phyloP scores from a whole-genome alignment of 2,113 vertebrate genomes.

The Pelmatolapia mariae region DNA sequence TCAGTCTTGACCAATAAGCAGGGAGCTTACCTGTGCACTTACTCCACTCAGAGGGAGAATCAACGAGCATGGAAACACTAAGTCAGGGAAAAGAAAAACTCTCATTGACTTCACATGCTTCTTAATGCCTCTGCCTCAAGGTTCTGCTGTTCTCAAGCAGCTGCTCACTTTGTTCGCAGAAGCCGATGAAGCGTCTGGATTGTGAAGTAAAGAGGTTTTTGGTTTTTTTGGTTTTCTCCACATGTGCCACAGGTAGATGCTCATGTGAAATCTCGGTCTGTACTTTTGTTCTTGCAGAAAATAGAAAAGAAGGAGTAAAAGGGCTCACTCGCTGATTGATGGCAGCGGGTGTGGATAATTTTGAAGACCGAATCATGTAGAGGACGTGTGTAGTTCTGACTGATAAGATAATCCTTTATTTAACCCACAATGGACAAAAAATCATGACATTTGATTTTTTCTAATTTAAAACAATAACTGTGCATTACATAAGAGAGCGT shows the following conservation, averaged over 20 bases:
- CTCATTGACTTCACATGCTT: constrained; percentile 27
- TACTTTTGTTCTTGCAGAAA: neutral
- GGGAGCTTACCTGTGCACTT: constrained; percentile 66
- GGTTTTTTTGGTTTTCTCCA: neutral
- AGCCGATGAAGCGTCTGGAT: neutral
- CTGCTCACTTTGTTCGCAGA: neutral
- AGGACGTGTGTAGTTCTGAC: neutral
- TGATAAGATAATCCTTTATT: neutral
- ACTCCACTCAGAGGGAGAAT: constrained; percentile 47
- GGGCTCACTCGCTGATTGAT: neutral
- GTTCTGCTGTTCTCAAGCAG: constrained; percentile 19
- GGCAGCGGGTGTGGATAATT: neutral
- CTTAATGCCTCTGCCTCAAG: constrained; percentile 27
- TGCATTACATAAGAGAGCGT: neutral
- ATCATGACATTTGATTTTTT: neutral
- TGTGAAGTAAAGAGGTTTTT: neutral
- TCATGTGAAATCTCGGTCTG: neutral
- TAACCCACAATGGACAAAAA: neutral
- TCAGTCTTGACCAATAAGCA: constrained; percentile 55
- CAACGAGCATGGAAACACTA: constrained; percentile 43
- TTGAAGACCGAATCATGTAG: neutral
- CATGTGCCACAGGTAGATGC: neutral
- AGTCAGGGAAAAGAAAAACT: constrained; percentile 59
- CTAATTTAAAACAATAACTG: neutral
- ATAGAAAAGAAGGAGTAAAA: neutral